Conservation (phyloP, 2,797 vertebrate species). For the Acestrorhynchus altus region DNA sequence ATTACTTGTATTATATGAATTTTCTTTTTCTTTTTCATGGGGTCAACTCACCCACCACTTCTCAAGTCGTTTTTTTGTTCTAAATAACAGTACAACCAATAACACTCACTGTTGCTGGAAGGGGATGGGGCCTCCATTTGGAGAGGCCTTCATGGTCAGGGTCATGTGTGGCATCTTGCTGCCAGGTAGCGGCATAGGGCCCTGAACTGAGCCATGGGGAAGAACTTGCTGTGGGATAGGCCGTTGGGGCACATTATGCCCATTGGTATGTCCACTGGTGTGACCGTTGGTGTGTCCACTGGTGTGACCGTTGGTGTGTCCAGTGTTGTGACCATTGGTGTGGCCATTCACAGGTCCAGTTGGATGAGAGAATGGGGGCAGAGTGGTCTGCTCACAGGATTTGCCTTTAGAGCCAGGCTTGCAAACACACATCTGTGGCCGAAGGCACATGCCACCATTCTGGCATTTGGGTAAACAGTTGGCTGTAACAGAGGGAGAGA, state of each 20-base stretch:
- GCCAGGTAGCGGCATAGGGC: slow-evolving; percentile 60
- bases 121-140: slow-evolving; percentile 82
- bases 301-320: slow-evolving; percentile 43
- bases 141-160: slow-evolving; percentile 87
- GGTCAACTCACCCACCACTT: neutral
- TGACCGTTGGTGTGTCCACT: slow-evolving; percentile 49
- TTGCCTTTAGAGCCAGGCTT: slow-evolving; percentile 92
- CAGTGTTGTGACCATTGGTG: slow-evolving; percentile 45
- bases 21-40: no score
- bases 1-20: no score
- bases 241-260: slow-evolving; percentile 76
- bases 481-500: slow-evolving; percentile 74
- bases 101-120: slow-evolving; percentile 92
- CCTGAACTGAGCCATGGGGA: slow-evolving; percentile 65
- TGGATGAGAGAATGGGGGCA: slow-evolving; percentile 73
- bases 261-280: slow-evolving; percentile 67
- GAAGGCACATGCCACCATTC: slow-evolving; percentile 96
- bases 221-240: slow-evolving; percentile 86
- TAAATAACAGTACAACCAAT: neutral
- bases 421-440: slow-evolving; percentile 94
- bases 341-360: slow-evolving; percentile 64
- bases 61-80: neutral
- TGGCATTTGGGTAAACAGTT: slow-evolving; percentile 94
- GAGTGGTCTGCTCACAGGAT: slow-evolving; percentile 84
- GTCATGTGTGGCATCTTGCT: slow-evolving; percentile 87